Evolutionary conservation across 2,113 vertebrate genomes (phyloP).

Genomic region (Nipponia nippon): DNA sequence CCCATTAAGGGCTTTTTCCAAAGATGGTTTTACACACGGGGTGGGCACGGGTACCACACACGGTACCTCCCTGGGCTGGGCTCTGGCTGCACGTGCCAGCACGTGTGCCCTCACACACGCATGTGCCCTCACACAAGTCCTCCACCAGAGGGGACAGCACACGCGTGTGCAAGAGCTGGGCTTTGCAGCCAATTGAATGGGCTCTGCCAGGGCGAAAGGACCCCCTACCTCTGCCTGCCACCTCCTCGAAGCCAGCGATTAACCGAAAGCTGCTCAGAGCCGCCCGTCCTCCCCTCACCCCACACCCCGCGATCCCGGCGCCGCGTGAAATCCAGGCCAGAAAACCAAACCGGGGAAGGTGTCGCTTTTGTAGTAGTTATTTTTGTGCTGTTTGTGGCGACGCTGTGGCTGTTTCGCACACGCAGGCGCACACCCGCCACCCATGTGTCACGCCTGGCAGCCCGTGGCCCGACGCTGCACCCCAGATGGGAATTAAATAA

Average conservation of each 20-base stretch:
- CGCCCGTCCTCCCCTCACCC: background rate
- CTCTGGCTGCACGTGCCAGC: background rate
- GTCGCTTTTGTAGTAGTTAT: background rate
- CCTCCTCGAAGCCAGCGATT: background rate
- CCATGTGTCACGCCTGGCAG: background rate
- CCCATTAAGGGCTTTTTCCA: background rate
- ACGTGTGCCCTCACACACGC: background rate
- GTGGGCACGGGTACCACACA: rapidly evolving
- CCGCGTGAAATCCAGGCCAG: background rate
- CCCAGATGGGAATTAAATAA: background rate
- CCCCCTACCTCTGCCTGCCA: background rate
- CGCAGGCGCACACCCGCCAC: background rate
- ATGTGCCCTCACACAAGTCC: background rate
- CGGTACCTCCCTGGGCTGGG: background rate
- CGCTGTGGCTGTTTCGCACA: background rate
- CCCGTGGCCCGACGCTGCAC: background rate
- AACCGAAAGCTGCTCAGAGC: background rate
- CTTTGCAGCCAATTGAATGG: background rate
- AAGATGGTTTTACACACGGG: background rate
- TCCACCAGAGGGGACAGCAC: background rate
- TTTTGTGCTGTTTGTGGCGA: background rate
- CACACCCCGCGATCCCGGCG: background rate
- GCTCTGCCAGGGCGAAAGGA: background rate
- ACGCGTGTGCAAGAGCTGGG: background rate
- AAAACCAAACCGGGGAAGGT: background rate